phyloP scores from a whole-genome alignment of 2,797 vertebrate genomes.

The Apogon talboti region DNA sequence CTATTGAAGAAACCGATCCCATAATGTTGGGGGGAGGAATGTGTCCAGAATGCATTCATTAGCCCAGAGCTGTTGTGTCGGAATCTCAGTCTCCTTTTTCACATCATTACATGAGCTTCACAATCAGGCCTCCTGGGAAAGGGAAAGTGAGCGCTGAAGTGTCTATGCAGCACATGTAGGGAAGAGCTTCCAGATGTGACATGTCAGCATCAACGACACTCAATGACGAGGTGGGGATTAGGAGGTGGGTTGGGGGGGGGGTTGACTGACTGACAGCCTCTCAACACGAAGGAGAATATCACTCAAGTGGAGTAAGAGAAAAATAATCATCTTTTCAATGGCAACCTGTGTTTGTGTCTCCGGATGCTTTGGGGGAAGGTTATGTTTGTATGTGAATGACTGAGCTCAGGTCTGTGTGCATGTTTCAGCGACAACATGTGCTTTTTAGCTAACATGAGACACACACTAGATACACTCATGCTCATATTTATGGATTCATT shows the following conservation, averaged over 20 bases:
- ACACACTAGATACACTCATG: background rate
- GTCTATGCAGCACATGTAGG: conserved; percentile 63
- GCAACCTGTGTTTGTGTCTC: conserved; percentile 46
- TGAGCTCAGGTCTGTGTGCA: conserved; percentile 18
- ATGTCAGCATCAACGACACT: conserved; percentile 76
- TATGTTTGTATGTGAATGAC: conserved; percentile 32
- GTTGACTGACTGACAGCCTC: conserved; percentile 65
- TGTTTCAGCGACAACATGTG: conserved; percentile 50
- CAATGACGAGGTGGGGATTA: conserved; percentile 44
- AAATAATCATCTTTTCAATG: conserved; percentile 64
- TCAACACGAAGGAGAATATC: conserved; percentile 66
- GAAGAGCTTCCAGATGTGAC: conserved; percentile 84
- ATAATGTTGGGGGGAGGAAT: conserved; percentile 31
- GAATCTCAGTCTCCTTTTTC: conserved; percentile 58
- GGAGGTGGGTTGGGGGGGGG: background rate
- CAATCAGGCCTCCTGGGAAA: conserved; percentile 63
- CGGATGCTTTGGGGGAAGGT: background rate
- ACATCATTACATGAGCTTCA: conserved; percentile 66
- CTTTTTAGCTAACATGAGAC: conserved; percentile 27
- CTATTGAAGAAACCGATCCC: conserved; percentile 49
- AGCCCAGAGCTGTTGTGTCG: conserved; percentile 52
- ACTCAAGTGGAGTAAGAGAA: conserved; percentile 55
- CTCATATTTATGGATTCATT: background rate
- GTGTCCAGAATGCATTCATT: conserved; percentile 47
- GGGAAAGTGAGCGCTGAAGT: conserved; percentile 67